A percentile compares a stretch with the other conserved stretches of the same genome.
Conservation (phyloP, 2,113 vertebrate genomes). For the Siphamia tubifer region DNA sequence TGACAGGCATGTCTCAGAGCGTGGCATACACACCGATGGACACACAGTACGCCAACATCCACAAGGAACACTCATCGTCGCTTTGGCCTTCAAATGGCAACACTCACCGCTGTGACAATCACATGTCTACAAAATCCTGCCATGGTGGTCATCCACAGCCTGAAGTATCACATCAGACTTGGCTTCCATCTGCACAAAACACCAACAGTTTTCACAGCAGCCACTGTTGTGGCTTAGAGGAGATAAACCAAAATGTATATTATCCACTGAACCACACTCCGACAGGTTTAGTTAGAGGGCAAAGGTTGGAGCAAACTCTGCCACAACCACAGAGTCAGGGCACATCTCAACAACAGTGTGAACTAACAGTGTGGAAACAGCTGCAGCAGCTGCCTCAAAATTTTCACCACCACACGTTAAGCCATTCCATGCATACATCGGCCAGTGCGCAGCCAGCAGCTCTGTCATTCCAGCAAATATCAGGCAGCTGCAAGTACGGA, state of each 20-base stretch:
- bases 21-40: not conserved
- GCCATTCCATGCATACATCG: conserved; percentile 2
- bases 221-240: not conserved
- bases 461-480: not conserved
- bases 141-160: not conserved
- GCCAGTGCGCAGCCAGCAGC: not conserved
- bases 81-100: not conserved
- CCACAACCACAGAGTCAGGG: not conserved
- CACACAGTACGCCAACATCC: not conserved
- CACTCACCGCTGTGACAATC: not conserved
- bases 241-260: not conserved
- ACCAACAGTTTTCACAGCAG: not conserved
- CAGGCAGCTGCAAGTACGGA: conserved; percentile 40
- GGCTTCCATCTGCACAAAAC: not conserved
- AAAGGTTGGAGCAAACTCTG: not conserved
- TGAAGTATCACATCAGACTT: not conserved
- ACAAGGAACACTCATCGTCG: not conserved
- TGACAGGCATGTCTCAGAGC: not conserved
- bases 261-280: not conserved
- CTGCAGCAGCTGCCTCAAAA: conserved; percentile 1
- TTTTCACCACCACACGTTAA: not conserved
- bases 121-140: not conserved
- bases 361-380: not conserved
- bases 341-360: too few relatives aligned
- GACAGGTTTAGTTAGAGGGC: too few relatives aligned